Percentiles rank a stretch among this genome's conserved stretches.
These are phyloP conservation scores for Hoplodrina ambigua DNA, from an alignment of 2,888 invertebrate species.

Conservation along the genomic window DNA sequence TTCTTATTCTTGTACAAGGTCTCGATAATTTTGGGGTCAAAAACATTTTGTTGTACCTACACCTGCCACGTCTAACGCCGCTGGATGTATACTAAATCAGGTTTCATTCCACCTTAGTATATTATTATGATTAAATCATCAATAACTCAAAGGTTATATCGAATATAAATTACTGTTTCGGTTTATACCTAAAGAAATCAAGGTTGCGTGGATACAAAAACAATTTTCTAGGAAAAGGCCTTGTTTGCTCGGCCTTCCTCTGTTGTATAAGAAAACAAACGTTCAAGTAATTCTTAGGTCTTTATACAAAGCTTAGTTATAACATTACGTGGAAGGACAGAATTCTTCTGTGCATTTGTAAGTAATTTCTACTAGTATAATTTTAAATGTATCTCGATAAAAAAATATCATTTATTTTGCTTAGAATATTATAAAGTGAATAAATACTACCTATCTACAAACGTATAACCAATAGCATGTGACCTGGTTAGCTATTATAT, in stretches of 20 bases:
- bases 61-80: neutral
- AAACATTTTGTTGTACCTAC: slow-evolving; percentile 19
- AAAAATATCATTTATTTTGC: neutral
- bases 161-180: slow-evolving; percentile 25
- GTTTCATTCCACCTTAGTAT: slow-evolving; percentile 3
- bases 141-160: slow-evolving; percentile 22
- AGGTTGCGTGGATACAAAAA: slow-evolving; percentile 41
- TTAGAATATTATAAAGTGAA: neutral
- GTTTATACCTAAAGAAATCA: slow-evolving; percentile 30
- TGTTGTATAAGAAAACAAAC: neutral
- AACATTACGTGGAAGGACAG: neutral
- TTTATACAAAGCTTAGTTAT: neutral
- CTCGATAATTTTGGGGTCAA: slow-evolving; percentile 28
- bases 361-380: too few relatives aligned
- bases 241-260: slow-evolving; percentile 42
- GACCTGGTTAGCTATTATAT: slow-evolving; percentile 8
- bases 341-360: neutral
- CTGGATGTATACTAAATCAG: slow-evolving; percentile 3
- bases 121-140: slow-evolving; percentile 5
- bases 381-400: too few relatives aligned
- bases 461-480: slow-evolving; percentile 19
- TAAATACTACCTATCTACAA: neutral
- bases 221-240: slow-evolving; percentile 36
- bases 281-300: slow-evolving; percentile 10
- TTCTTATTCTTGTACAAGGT: slow-evolving; percentile 24